Percentiles rank a stretch among this genome's conserved stretches.
Evolutionary conservation across 2,888 invertebrate species (phyloP).

Genomic region (Parelbella ahira): DNA sequence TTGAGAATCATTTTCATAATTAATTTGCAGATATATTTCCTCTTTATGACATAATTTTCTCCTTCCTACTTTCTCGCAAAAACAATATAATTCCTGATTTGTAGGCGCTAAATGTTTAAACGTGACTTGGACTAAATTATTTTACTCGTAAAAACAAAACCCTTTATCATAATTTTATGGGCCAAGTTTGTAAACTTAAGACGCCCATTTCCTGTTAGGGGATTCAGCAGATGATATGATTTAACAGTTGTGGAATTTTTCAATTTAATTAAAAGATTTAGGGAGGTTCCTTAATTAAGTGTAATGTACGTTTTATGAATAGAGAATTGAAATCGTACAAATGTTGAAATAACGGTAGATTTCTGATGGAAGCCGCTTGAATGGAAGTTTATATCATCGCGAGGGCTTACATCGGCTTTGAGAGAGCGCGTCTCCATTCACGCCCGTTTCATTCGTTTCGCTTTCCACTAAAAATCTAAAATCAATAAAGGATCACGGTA

Average conservation of each 20-base stretch:
- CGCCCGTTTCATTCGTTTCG: conserved; percentile 74
- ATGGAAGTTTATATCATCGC: conserved; percentile 76
- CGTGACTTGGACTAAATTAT: conserved; percentile 59
- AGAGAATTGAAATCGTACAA: conserved; percentile 27
- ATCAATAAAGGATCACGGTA: conserved; percentile 79
- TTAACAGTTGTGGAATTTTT: conserved; percentile 43
- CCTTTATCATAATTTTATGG: conserved; percentile 74
- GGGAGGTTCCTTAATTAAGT: conserved; percentile 18
- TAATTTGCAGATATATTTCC: conserved; percentile 31
- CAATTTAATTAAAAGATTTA: conserved; percentile 36
- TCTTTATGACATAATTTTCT: conserved; percentile 32
- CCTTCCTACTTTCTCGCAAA: conserved; percentile 31
- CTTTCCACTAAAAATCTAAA: conserved; percentile 79
- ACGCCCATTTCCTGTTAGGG: conserved; percentile 60
- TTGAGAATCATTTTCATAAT: conserved; percentile 52
- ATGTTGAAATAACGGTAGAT: conserved; percentile 47
- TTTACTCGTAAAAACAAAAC: conserved; percentile 64
- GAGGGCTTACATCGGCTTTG: conserved; percentile 73
- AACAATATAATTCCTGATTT: conserved; percentile 42
- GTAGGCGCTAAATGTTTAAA: conserved; percentile 54
- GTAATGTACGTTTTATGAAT: conserved; percentile 9
- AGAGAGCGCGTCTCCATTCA: conserved; percentile 75
- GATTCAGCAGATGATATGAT: conserved; percentile 55
- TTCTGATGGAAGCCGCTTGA: conserved; percentile 60
- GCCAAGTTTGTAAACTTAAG: conserved; percentile 57